Base-by-base conservation (phyloP, 2,797 vertebrate species). In the Rhabdomys pumilio region DNA sequence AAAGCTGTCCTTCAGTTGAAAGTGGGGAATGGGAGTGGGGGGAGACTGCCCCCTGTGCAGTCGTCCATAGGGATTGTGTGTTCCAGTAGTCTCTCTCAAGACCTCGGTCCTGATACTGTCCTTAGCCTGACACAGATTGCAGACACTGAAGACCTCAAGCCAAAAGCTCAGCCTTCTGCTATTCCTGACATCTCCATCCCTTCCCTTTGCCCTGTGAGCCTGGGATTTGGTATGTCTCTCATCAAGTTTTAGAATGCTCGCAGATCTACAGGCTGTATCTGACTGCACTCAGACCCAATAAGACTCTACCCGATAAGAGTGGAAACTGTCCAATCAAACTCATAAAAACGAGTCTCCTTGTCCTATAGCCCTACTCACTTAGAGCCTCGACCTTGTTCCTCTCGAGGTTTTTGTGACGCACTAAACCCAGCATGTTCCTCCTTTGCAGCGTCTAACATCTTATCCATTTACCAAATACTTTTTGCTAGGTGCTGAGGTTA, bases 401-500 rank as follows among this genome's bases (percentile, higher is more conserved):
- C 57, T 65, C 6, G 15, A 77, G 79, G 72, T 7, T 29, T 31
- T 38, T 12, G 15, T 24, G 80, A 89, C 20, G 15, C 57, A 55
- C 14, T 3, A 22, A 77, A 13, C 9, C 19, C 34, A 47, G 47
- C 53, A 24, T 3, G 2, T 0, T 34, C 65, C 73, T 93, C 44
- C 44, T 75, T 20, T 3, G 4, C 22, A 31, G 67, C 72, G 77
- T 72, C 90, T 90, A 85, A 41, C 19, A 7, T 63, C 83, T 94
- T 80, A 90, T 79, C 77, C 89, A 93, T 72, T 92, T 72, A 81
- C 29, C 85, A 88, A 53, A 84, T 14, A 84, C 19, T 84, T 94
- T 83, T 3, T 89, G 55, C 59, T 29, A 17, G 59, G 50, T 81
- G 29, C 47, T 90, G 57, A 29, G 22, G 82, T 17, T 17, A 20